These are phyloP conservation scores for Machimus atricapillus DNA, from an alignment of 2,888 invertebrate species.

Conservation along the genomic window DNA sequence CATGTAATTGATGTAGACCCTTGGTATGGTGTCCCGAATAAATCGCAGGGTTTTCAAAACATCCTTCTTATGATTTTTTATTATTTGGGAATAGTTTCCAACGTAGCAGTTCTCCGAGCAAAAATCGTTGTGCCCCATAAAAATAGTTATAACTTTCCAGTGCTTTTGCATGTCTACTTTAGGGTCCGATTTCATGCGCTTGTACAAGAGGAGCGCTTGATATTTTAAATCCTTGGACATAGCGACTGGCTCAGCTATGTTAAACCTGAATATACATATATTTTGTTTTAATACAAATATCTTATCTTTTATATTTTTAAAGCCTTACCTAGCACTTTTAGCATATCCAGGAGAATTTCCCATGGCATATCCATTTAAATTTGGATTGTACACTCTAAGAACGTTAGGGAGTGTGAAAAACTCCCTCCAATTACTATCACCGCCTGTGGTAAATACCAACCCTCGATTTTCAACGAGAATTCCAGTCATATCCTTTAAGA, in stretches of 20 bases:
- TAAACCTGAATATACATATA: conserved; percentile 57
- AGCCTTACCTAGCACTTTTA: conserved; percentile 51
- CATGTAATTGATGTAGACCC: conserved; percentile 68
- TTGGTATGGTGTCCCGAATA: conserved; percentile 67
- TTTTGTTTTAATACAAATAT: not conserved
- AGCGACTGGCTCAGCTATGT: conserved; percentile 69
- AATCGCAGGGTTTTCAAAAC: conserved; percentile 61
- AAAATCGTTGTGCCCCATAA: conserved; percentile 71
- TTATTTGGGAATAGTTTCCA: conserved; percentile 52
- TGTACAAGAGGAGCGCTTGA: conserved; percentile 66
- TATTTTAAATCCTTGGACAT: conserved; percentile 67
- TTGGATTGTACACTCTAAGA: conserved; percentile 70
- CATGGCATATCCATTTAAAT: conserved; percentile 68
- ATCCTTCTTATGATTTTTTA: conserved; percentile 64
- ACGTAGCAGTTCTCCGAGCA: conserved; percentile 67
- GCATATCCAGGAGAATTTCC: conserved; percentile 64
- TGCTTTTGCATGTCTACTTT: conserved; percentile 66
- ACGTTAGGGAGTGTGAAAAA: conserved; percentile 68
- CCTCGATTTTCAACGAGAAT: conserved; percentile 64
- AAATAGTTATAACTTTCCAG: conserved; percentile 70
- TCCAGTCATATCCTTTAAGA: conserved; percentile 59
- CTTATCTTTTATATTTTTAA: not conserved
- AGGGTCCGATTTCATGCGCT: conserved; percentile 65
- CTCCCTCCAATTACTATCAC: conserved; percentile 65
- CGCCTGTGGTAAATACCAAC: conserved; percentile 64